Evolutionary conservation across 2,888 invertebrate species (phyloP).

Genomic region (Erebia ligea): DNA sequence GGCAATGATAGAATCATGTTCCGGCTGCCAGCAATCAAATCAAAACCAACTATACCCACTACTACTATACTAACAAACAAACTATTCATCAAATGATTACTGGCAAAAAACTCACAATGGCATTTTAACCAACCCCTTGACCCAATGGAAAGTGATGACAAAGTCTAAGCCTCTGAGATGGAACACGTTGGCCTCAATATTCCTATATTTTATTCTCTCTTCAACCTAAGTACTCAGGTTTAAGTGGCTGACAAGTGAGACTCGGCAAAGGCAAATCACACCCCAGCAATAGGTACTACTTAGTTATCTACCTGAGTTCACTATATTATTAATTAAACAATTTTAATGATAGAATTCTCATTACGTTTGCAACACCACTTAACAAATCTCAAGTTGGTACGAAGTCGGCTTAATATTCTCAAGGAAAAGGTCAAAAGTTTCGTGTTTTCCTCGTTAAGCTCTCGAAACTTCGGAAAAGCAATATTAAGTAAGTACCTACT

Average conservation of each 20-base stretch:
- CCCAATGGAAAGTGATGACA: slow-evolving; percentile 11
- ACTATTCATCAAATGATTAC: no score
- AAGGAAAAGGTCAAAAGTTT: slow-evolving; percentile 61
- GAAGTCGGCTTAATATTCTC: slow-evolving; percentile 40
- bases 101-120: no score
- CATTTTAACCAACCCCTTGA: not conserved
- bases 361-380: slow-evolving; percentile 45
- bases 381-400: slow-evolving; percentile 44
- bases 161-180: not conserved
- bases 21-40: no score
- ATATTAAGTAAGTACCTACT: no score
- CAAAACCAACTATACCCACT: no score
- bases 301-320: not conserved
- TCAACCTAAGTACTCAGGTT: not conserved
- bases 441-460: slow-evolving; percentile 66
- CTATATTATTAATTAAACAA: slow-evolving; percentile 1
- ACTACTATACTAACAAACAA: no score
- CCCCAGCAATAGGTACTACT: not conserved
- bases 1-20: no score
- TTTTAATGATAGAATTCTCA: slow-evolving; percentile 22
- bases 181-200: not conserved
- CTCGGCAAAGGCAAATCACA: not conserved
- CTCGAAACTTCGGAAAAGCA: slow-evolving; percentile 54
- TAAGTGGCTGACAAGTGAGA: slow-evolving; percentile 1
- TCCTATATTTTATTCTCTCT: not conserved